These are phyloP conservation scores for Hymenopus coronatus DNA, from an alignment of 2,888 invertebrate species.

Conservation along the genomic window DNA sequence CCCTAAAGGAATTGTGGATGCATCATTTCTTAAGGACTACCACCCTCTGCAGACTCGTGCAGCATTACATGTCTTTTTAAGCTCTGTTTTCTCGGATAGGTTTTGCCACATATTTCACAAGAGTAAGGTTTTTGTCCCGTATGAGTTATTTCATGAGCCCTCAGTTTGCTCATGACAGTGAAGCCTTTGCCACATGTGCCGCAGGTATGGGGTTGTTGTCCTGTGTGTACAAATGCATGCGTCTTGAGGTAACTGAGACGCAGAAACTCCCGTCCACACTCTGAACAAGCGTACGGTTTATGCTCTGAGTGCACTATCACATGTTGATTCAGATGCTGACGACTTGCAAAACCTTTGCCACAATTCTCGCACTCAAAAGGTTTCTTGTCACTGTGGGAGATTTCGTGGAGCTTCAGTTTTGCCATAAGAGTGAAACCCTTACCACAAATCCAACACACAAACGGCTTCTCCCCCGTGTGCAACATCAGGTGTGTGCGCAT, in stretches of 20 bases:
- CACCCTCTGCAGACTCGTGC: background rate
- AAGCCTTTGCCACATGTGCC: background rate
- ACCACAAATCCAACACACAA: background rate
- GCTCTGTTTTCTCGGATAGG: background rate
- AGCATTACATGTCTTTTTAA: background rate
- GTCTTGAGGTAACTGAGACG: background rate
- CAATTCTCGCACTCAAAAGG: background rate
- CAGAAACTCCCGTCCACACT: background rate
- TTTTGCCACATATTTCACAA: conserved; percentile 2
- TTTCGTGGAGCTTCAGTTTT: background rate
- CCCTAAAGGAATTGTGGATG: too few relatives aligned
- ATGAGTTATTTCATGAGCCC: background rate
- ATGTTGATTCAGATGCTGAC: background rate
- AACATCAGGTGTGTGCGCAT: background rate
- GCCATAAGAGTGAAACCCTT: background rate
- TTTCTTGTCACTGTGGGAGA: background rate
- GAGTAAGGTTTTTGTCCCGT: conserved; percentile 9
- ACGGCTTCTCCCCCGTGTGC: background rate
- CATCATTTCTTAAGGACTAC: background rate
- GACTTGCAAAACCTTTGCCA: background rate
- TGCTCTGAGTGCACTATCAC: background rate
- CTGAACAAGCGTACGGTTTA: background rate
- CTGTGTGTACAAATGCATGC: background rate
- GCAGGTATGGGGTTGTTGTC: background rate
- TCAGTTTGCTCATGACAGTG: background rate